phyloP scores from a whole-genome alignment of 2,113 vertebrate species.

The Naja naja region DNA sequence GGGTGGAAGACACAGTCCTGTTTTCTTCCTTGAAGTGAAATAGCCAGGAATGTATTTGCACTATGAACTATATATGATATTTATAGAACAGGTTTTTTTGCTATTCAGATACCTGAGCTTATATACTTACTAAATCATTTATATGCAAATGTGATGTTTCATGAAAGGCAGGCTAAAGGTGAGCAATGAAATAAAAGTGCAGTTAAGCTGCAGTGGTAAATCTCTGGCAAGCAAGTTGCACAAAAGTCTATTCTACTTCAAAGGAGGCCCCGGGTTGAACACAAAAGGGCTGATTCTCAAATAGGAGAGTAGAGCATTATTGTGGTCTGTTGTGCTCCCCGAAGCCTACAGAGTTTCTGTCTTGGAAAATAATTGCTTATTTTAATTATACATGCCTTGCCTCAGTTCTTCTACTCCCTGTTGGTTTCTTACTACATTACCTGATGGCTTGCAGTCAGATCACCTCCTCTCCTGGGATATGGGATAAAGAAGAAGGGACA shows the following conservation, averaged over 20 bases:
- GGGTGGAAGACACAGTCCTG: not conserved
- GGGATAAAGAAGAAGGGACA: not conserved
- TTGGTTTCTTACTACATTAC: not conserved
- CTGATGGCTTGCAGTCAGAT: not conserved
- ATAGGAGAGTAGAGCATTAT: not conserved
- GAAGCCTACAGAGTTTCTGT: not conserved
- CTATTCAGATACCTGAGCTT: not conserved
- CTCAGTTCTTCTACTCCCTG: not conserved
- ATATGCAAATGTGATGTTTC: not conserved
- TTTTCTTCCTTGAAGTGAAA: not conserved
- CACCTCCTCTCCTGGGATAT: not conserved
- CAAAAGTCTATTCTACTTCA: not conserved
- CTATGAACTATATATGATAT: not conserved
- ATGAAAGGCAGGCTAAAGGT: not conserved
- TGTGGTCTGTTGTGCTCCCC: not conserved
- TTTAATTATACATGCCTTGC: not conserved
- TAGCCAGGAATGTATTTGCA: not conserved
- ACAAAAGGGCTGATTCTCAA: not conserved
- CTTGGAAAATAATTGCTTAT: not conserved
- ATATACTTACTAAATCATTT: not conserved
- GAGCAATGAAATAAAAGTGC: not conserved
- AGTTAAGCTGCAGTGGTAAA: not conserved
- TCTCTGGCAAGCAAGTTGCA: not conserved
- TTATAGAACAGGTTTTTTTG: not conserved
- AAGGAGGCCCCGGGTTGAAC: not conserved